Percentiles rank a stretch among this genome's conserved stretches.
phyloP scores from a whole-genome alignment of 1,140 invertebrate species.

The Plectus sambesii region DNA sequence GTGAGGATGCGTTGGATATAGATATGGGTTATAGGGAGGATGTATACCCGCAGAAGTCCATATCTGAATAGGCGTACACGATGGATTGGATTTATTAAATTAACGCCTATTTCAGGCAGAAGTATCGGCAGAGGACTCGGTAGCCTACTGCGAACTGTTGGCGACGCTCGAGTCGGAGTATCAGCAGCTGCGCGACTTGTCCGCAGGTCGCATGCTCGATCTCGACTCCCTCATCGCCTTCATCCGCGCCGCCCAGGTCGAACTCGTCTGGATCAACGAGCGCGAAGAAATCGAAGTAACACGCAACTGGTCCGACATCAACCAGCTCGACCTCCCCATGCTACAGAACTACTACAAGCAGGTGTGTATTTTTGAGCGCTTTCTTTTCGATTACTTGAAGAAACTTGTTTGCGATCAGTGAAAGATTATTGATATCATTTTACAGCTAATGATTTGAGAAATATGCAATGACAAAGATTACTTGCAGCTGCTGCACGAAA shows the following conservation, averaged over 20 bases:
- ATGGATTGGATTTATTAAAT: conserved; percentile 6
- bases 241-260: conserved; percentile 78
- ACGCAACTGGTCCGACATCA: conserved; percentile 87
- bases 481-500: conserved; percentile 79
- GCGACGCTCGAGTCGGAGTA: conserved; percentile 39
- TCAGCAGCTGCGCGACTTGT: conserved; percentile 42
- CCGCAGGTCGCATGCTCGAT: conserved; percentile 41
- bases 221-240: conserved; percentile 78
- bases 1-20: conserved; percentile 41
- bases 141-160: conserved; percentile 41
- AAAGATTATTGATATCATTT: conserved; percentile 9
- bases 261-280: conserved; percentile 89
- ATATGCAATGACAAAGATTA: conserved; percentile 14
- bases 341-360: conserved; percentile 91
- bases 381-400: neutral
- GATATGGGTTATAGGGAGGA: neutral
- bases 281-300: conserved; percentile 85
- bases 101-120: conserved; percentile 31
- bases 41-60: conserved; percentile 10
- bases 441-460: too few relatives aligned
- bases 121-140: conserved; percentile 40
- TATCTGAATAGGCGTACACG: conserved; percentile 4
- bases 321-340: conserved; percentile 68
- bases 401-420: conserved; percentile 2
- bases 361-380: conserved; percentile 38